A percentile compares a stretch with the other conserved stretches of the same genome.
Conservation (phyloP, 2,888 invertebrate genomes). For the Melanostoma mellinum region DNA sequence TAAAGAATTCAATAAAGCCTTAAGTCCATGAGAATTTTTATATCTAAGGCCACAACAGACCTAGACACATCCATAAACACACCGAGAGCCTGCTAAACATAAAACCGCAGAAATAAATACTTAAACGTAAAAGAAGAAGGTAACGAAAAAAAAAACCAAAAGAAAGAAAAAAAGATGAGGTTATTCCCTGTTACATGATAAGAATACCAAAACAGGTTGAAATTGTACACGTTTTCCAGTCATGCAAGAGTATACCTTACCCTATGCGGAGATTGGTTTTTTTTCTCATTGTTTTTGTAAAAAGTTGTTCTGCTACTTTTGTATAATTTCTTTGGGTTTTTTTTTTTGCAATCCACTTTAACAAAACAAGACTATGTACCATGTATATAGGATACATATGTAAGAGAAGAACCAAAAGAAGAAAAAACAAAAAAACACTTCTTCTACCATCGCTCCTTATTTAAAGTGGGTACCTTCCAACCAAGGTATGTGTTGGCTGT, state of each 20-base stretch:
- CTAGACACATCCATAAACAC: slow-evolving; percentile 66
- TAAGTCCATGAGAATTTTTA: slow-evolving; percentile 46
- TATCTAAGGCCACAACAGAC: slow-evolving; percentile 34
- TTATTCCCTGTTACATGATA: slow-evolving; percentile 69
- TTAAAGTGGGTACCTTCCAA: neutral
- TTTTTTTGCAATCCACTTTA: slow-evolving; percentile 63
- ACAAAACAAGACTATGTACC: slow-evolving; percentile 46
- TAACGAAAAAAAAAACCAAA: slow-evolving; percentile 20
- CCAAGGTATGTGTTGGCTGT: slow-evolving; percentile 34
- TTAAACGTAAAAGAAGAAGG: slow-evolving; percentile 39
- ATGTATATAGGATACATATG: slow-evolving; percentile 6
- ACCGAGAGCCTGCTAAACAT: slow-evolving; percentile 46
- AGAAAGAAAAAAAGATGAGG: slow-evolving; percentile 48
- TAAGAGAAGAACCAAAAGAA: slow-evolving; percentile 35
- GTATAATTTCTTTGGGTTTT: slow-evolving; percentile 61
- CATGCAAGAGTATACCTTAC: slow-evolving; percentile 48
- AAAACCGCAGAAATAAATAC: slow-evolving; percentile 65
- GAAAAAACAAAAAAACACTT: slow-evolving; percentile 4
- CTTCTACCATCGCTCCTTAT: slow-evolving; percentile 40
- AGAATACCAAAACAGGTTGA: slow-evolving; percentile 72
- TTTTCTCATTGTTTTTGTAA: slow-evolving; percentile 33
- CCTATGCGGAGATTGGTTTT: slow-evolving; percentile 52
- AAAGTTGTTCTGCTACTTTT: slow-evolving; percentile 70
- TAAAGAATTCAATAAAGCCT: slow-evolving; percentile 46
- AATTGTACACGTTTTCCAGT: slow-evolving; percentile 63